These are phyloP conservation scores for Syrista parreyssii DNA, from an alignment of 2,888 invertebrate species.

Conservation along the genomic window DNA sequence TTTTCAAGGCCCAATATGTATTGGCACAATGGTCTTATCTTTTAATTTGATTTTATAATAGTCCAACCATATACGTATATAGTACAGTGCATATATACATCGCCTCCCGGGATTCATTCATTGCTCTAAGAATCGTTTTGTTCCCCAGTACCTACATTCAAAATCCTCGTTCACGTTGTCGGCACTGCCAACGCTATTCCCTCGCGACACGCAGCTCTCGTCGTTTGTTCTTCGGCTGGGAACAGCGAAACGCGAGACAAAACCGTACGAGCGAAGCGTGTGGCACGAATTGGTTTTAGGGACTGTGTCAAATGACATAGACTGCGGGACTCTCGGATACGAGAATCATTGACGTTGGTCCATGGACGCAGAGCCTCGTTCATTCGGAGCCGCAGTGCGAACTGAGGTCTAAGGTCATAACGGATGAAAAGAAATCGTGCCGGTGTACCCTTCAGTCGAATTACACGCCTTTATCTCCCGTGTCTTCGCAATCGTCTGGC, in stretches of 20 bases:
- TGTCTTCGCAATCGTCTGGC: slow-evolving; percentile 17
- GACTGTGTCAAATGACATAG: slow-evolving; percentile 64
- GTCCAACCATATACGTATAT: too few species aligned
- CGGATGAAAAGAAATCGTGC: slow-evolving; percentile 52
- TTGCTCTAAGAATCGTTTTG: slow-evolving; percentile 42
- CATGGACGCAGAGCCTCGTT: neutral
- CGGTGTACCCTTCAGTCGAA: slow-evolving; percentile 40
- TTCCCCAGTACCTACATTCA: slow-evolving; percentile 12
- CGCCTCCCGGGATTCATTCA: slow-evolving; percentile 25
- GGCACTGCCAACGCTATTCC: neutral
- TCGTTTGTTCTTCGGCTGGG: slow-evolving; percentile 60
- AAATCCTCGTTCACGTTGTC: neutral
- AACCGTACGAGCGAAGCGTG: slow-evolving; percentile 47
- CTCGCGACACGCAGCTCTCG: neutral
- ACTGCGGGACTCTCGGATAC: slow-evolving; percentile 3
- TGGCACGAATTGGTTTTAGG: slow-evolving; percentile 62
- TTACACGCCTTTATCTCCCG: slow-evolving; percentile 47
- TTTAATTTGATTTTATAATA: neutral
- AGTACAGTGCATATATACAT: neutral
- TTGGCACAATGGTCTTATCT: neutral
- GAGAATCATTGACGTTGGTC: neutral
- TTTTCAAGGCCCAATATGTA: neutral
- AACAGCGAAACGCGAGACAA: slow-evolving; percentile 55
- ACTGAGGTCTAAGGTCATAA: slow-evolving; percentile 53
- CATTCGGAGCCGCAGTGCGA: slow-evolving; percentile 14